Base-by-base conservation (phyloP, 2,113 vertebrate species). In the Rhynchopsitta pachyrhyncha region DNA sequence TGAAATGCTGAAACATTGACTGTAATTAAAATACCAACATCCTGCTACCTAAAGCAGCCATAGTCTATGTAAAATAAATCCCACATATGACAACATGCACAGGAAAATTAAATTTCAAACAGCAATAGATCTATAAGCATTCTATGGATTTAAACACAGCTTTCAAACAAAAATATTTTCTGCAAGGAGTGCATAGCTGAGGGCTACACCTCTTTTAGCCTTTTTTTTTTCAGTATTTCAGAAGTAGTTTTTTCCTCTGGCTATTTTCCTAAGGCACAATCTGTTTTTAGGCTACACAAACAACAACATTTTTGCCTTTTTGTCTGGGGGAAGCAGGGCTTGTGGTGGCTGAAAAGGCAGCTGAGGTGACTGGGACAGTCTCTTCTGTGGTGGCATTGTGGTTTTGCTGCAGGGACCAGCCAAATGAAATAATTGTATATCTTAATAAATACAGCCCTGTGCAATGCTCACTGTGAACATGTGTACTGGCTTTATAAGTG, bases 371-470 rank as follows among this genome's bases (percentile, higher is more conserved):
- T 14, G 9, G 81, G 16, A 18, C 17, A 2, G 27, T 88, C 75
- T 94, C 67, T 83, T 77, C 95, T 95, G 74, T 47, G 92, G 95
- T 81, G 41, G 60, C 93, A 78, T 64, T 96, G 94, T 94, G 96
- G 94, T 85, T 97, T 97, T 95, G 49, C 82, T 86, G 33, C 27
- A 68, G 86, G 82, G 22, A 82, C 35, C 64, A 96, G 46, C 10
- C 85, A 96, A 97, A 96, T 92, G 28, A 90, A 97, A 88, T 71
- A 85, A 91, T 77, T 95, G 82, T 93, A 78, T 95, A 66, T 76
- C 55, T 96, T 92, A 96, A 92, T 96, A 97, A 98, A 97, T 94
- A 87, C 64, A 88, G 42, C 31, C 79, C 81, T 94, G 82, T 84
- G 85, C 59, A 96, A 90, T 33, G 11, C 20, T 96, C 81, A 44